Base-by-base conservation (phyloP, 2,113 vertebrate species). In the Notarius quadriscutis region DNA sequence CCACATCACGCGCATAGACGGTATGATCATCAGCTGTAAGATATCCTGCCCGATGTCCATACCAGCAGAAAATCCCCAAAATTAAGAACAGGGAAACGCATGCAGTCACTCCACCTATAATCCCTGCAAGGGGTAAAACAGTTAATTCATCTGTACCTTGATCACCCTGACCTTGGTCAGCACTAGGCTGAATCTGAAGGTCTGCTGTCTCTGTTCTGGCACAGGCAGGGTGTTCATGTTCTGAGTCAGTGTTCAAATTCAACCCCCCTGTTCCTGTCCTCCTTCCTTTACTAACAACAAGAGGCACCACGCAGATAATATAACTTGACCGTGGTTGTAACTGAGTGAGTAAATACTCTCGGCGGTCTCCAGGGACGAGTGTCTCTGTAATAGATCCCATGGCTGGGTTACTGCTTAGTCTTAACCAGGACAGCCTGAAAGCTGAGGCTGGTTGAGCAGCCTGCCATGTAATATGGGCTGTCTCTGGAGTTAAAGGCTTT, bases 361-460 rank as follows among this genome's bases (percentile, higher is more conserved):
- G 96, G 87, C 96, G 95, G 86, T 98, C 97, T 18, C 97, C 97
- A 86, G 96, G 96, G 86, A 99, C 97, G 77, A 98, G 91, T 12
- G 97, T 98, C 93, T 99, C 97, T 8, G 97, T 98, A 86, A 98
- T 98, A 67, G 96, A 97, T 53, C 97, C 97, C 57, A 97, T 95
- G 1, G 96, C 96, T 0, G 94, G 96, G 90, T 94, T 97, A 90
- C 95, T 97, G 58, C 97, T 97, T 81, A 98, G 91, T 84, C 97
- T 96, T 15, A 97, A 91, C 97, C 97, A 98, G 11, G 97, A 98
- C 48, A 99, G 93, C 67, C 97, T 95, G 90, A 98, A 96, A 9
- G 97, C 97, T 3, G 97, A 97, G 25, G 93, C 92, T 0, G 96
- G 95, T 6, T 95, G 92, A 5, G 91, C 92, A 57, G 96, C 94